Conservation (phyloP, 2,113 vertebrate species). For the Acinonyx jubatus region DNA sequence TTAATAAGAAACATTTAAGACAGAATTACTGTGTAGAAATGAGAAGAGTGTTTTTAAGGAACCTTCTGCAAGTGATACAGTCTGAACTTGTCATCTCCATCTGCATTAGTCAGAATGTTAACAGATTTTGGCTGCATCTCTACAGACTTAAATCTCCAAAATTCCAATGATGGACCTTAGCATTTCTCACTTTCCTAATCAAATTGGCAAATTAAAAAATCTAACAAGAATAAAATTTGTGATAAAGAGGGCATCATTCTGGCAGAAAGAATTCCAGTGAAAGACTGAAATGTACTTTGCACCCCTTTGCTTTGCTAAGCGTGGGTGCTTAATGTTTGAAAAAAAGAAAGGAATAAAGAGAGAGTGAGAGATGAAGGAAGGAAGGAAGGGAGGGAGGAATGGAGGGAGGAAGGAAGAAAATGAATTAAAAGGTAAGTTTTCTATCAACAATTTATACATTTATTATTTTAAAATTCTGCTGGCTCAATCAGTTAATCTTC, state of each 20-base stretch:
- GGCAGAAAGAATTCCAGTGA: not conserved
- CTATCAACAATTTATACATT: not conserved
- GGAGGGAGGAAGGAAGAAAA: not conserved
- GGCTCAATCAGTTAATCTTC: too few relatives aligned
- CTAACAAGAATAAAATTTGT: not conserved
- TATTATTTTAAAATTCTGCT: not conserved
- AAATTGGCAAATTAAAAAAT: constrained; percentile 19
- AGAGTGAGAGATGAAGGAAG: not conserved
- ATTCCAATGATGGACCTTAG: not conserved
- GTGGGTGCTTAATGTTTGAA: not conserved
- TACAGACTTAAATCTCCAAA: not conserved
- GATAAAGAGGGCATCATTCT: not conserved
- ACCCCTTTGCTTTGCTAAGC: not conserved
- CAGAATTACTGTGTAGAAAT: not conserved
- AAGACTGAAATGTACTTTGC: not conserved
- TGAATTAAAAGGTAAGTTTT: not conserved
- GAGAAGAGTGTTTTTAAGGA: not conserved
- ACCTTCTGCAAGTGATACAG: not conserved
- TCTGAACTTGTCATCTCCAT: not conserved
- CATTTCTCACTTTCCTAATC: not conserved
- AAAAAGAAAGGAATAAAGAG: not conserved
- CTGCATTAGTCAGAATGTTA: not conserved
- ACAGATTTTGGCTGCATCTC: not conserved
- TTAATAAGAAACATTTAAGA: not conserved
- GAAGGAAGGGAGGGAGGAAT: too few relatives aligned